These are phyloP conservation scores for Myiotriccus ornatus DNA, from an alignment of 2,797 vertebrate species.

Conservation along the genomic window DNA sequence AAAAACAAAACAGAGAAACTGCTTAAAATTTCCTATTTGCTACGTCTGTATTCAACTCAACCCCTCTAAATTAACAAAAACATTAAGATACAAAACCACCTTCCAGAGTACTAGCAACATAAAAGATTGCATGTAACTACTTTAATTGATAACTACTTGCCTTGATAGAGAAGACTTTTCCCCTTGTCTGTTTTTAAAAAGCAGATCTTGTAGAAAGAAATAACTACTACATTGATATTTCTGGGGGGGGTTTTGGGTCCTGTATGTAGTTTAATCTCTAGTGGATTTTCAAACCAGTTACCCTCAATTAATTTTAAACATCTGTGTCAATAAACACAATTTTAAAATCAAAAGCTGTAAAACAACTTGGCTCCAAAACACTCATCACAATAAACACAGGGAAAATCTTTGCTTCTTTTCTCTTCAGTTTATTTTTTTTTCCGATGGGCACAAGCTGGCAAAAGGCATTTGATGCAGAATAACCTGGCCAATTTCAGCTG, in stretches of 20 bases:
- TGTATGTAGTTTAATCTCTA: neutral
- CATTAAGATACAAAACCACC: neutral
- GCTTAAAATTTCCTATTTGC: neutral
- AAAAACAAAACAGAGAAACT: neutral
- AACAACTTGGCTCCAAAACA: neutral
- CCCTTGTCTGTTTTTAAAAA: neutral
- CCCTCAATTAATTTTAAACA: neutral
- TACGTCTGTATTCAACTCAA: neutral
- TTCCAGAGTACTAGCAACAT: neutral
- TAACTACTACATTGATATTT: neutral
- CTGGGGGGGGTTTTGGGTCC: neutral
- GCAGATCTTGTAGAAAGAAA: neutral
- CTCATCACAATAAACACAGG: neutral
- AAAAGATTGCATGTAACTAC: neutral
- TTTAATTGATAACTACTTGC: neutral
- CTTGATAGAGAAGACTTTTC: neutral
- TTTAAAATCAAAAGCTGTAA: conserved; percentile 9
- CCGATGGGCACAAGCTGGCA: neutral
- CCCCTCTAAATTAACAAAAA: neutral
- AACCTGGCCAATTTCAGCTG: neutral
- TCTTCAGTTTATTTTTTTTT: neutral
- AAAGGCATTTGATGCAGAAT: conserved; percentile 21
- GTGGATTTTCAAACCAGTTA: neutral
- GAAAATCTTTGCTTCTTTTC: neutral
- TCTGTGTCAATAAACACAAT: neutral